Evolutionary conservation across 1,140 invertebrate genomes (phyloP), one percentile per base, ranked within the genome.

Genomic region (Cardiocondyla obscurior): DNA sequence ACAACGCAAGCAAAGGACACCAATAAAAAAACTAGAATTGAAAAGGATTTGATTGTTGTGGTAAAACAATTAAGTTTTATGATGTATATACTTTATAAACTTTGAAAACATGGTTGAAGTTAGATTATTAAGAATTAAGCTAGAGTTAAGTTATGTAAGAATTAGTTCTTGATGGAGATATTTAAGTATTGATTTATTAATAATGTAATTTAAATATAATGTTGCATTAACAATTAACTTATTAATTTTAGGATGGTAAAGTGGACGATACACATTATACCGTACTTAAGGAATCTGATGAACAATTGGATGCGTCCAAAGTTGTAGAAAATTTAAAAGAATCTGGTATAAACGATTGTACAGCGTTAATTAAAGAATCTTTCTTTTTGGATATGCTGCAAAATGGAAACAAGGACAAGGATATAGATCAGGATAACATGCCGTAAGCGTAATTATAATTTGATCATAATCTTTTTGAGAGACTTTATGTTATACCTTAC

Each of bases 271-370:
- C 8, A 5, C 14, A 36, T n/a, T 1, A 5, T 0, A 6, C 10
- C 1, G n/a, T 64, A 53, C 28, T 55, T 19, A 60, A 76, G 39
- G 44, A 84, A 74, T 69, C 67, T 6, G 19, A 57, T 0, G 62
- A 81, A 28, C 33, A 83, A 25, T 7, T 33, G 30, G 25, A 72
- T 2, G 69, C 72, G 3, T 67, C 12, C 53, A 4, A 16, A 39
- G 57, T 84, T 6, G 16, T 84, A 0, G 88, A 88, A 36, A 76
- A 89, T 72, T 33, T 89, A 14, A 36, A 87, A 19, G 62, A 86
- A 16, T 87, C 83, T 1, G 83, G 72, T 5, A 42, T 82, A 44
- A 77, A 33, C 8, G 82, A 88, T 70, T 46, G 58, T 8, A 82
- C 57, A 14, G 25, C 39, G 0, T 64, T 88, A 5, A 85, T 87